phyloP scores from a whole-genome alignment of 1,140 invertebrate genomes.

The Drosophila virilis region DNA sequence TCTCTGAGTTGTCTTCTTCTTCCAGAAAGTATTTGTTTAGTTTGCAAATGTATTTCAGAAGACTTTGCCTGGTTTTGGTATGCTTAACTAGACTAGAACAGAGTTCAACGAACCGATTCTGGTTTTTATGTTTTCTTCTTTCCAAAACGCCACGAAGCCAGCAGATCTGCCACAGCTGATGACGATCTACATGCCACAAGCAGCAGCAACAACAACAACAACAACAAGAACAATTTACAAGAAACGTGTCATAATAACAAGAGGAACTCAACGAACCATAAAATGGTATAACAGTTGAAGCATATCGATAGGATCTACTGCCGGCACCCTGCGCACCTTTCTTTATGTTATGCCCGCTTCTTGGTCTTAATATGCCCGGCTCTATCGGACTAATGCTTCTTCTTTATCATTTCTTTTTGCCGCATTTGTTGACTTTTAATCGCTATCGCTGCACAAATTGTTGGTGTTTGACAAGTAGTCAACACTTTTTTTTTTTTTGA shows the following conservation, averaged over 20 bases:
- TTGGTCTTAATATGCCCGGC: neutral
- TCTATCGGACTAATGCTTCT: neutral
- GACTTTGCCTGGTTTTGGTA: neutral
- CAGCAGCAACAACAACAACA: slow-evolving; percentile 25
- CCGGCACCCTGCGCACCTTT: neutral
- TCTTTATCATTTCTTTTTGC: slow-evolving; percentile 23
- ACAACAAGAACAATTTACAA: slow-evolving; percentile 14
- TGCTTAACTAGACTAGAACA: slow-evolving; percentile 21
- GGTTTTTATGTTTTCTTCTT: neutral
- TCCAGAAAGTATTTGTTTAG: too few species aligned
- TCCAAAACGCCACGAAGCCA: neutral
- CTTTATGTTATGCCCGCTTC: too few species aligned
- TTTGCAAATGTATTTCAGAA: neutral
- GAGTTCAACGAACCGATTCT: slow-evolving; percentile 38
- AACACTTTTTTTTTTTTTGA: slow-evolving; percentile 58
- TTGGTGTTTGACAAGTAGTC: slow-evolving; percentile 81
- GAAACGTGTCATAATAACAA: slow-evolving; percentile 69
- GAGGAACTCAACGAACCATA: slow-evolving; percentile 72
- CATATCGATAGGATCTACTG: slow-evolving; percentile 44
- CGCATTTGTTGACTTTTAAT: slow-evolving; percentile 71
- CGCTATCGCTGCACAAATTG: slow-evolving; percentile 77
- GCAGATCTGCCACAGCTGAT: slow-evolving; percentile 34
- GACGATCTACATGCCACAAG: slow-evolving; percentile 40
- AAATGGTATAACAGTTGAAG: slow-evolving; percentile 61
- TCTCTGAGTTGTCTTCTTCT: too few species aligned